Percentiles rank a stretch among this genome's conserved stretches.
These are phyloP conservation scores for Lysandra coridon DNA, from an alignment of 2,888 invertebrate species.

Conservation along the genomic window DNA sequence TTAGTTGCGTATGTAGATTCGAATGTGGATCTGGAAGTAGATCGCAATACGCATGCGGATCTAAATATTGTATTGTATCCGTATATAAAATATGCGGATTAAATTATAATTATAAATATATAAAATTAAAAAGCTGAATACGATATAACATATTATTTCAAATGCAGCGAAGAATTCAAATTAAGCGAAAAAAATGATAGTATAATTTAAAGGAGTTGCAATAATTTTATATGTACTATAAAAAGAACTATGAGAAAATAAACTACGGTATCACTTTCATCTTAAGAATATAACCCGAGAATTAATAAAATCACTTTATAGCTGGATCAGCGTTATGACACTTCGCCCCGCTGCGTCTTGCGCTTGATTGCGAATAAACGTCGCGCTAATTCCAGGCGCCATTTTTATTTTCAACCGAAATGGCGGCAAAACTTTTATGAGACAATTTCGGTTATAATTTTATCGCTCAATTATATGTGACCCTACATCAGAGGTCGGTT, in stretches of 20 bases:
- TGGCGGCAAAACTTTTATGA: background rate
- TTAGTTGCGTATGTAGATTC: too few relatives aligned
- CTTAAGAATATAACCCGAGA: background rate
- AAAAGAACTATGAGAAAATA: background rate
- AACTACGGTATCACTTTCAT: background rate
- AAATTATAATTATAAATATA: too few relatives aligned
- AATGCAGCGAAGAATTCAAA: too few relatives aligned
- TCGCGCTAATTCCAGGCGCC: background rate
- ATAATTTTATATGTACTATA: too few relatives aligned
- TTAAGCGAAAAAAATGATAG: too few relatives aligned
- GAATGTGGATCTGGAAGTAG: too few relatives aligned
- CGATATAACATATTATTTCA: too few relatives aligned
- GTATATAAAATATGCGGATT: too few relatives aligned
- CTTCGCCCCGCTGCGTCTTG: background rate
- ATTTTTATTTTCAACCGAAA: constrained; percentile 6
- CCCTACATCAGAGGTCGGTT: background rate
- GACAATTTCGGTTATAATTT: constrained; percentile 7
- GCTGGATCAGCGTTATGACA: background rate
- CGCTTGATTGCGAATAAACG: constrained; percentile 6
- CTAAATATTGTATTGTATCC: too few relatives aligned
- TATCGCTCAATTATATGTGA: background rate
- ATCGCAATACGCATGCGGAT: too few relatives aligned
- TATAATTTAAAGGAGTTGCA: too few relatives aligned
- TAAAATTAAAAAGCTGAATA: too few relatives aligned
- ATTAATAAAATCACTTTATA: constrained; percentile 17